Evolutionary conservation across 2,113 vertebrate genomes (phyloP).

Genomic region (Numida meleagris): DNA sequence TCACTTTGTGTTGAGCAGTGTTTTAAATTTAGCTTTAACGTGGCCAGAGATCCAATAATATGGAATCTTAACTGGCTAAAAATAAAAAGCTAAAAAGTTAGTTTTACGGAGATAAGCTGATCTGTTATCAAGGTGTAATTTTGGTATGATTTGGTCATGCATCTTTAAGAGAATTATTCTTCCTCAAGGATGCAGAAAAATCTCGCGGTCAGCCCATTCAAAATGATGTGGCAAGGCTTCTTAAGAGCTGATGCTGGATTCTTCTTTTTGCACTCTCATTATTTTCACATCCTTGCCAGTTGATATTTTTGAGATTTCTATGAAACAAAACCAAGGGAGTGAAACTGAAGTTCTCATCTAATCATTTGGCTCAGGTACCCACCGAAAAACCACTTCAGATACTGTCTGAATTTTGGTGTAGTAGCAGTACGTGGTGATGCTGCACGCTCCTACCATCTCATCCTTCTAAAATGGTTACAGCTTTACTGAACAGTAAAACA

Average conservation of each 20-base stretch:
- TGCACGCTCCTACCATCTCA: not conserved
- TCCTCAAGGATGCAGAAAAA: not conserved
- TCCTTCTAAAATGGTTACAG: not conserved
- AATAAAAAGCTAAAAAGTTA: not conserved
- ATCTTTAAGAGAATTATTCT: not conserved
- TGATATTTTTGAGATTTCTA: not conserved
- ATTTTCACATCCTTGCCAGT: not conserved
- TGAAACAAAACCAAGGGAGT: not conserved
- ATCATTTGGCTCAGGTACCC: not conserved
- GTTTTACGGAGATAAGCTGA: not conserved
- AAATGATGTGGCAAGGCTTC: not conserved
- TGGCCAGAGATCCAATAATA: not conserved
- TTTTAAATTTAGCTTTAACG: not conserved
- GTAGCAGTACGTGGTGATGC: not conserved
- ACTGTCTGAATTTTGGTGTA: not conserved
- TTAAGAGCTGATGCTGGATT: not conserved
- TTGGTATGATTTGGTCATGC: not conserved
- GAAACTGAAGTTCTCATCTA: not conserved
- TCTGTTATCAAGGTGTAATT: not conserved
- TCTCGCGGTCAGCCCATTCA: not conserved
- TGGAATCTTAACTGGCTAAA: fast-evolving
- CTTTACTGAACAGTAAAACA: not conserved
- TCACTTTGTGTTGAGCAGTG: not conserved
- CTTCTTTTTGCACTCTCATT: not conserved
- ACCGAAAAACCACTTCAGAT: not conserved